Evolutionary conservation across 2,113 vertebrate species (phyloP).

Genomic region (Epinephelus fuscoguttatus): DNA sequence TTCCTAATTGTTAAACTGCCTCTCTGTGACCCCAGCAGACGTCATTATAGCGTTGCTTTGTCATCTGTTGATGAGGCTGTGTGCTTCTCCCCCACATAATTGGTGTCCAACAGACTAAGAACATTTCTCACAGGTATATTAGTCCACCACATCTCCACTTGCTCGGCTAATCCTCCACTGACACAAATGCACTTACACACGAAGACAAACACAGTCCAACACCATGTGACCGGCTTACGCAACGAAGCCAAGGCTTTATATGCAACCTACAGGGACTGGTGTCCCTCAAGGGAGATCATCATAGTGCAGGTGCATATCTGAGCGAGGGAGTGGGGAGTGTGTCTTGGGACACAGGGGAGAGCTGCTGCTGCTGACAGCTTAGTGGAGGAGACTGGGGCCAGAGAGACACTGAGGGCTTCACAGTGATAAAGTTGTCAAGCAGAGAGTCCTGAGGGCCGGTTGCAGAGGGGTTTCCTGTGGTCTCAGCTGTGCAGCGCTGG

Average conservation of each 20-base stretch:
- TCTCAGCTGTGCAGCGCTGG: constrained; percentile 46
- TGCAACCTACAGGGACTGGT: constrained; percentile 34
- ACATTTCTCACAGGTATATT: constrained; percentile 53
- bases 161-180: constrained; percentile 70
- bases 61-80: constrained; percentile 22
- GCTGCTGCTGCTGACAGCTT: constrained; percentile 28
- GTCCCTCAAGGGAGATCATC: constrained; percentile 27
- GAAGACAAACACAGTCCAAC: constrained; percentile 44
- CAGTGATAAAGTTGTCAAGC: constrained; percentile 49
- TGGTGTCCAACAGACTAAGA: neutral
- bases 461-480: constrained; percentile 8
- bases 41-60: constrained; percentile 37
- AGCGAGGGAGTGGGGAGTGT: constrained; percentile 31
- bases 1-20: constrained; percentile 37
- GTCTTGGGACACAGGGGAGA: constrained; percentile 49
- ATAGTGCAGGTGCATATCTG: constrained; percentile 38
- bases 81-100: constrained; percentile 6
- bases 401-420: constrained; percentile 30
- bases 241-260: constrained; percentile 74
- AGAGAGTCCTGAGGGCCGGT: constrained; percentile 40
- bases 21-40: constrained; percentile 19
- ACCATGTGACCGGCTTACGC: constrained; percentile 80
- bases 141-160: constrained; percentile 48
- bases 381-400: constrained; percentile 27
- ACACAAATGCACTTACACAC: constrained; percentile 66